Conservation (phyloP, 2,113 vertebrate genomes). For the Hippocampus mohnikei region DNA sequence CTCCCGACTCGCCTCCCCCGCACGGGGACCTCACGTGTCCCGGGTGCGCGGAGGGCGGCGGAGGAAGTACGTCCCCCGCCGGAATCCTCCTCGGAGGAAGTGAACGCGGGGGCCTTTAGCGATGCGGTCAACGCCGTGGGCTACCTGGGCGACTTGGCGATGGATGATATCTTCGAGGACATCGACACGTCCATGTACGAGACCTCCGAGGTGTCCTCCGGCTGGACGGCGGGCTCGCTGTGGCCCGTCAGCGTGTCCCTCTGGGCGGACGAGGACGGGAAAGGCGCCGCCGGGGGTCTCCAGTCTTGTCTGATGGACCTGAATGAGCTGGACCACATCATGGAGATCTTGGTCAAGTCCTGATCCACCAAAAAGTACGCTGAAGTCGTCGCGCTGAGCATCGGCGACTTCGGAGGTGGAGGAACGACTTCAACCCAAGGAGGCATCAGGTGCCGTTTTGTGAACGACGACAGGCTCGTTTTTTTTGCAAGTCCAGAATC, state of each 20-base stretch:
- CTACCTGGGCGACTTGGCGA: constrained; percentile 81
- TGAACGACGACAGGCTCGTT: background rate
- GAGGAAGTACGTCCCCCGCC: constrained; percentile 11
- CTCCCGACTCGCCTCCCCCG: constrained; percentile 38
- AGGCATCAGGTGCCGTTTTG: background rate
- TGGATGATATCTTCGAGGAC: constrained; percentile 86
- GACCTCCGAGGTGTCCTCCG: constrained; percentile 74
- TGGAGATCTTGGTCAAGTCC: constrained; percentile 84
- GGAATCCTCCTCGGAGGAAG: constrained; percentile 34
- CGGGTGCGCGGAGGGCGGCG: constrained; percentile 62
- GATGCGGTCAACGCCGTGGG: constrained; percentile 80
- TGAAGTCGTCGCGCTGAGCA: background rate
- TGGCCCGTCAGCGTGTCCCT: constrained; percentile 59
- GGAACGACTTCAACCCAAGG: background rate
- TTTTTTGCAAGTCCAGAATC: background rate
- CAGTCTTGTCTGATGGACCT: constrained; percentile 80
- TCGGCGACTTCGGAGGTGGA: background rate
- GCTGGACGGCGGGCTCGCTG: constrained; percentile 56
- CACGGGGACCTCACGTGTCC: constrained; percentile 68
- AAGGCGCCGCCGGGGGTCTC: constrained; percentile 69
- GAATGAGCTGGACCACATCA: constrained; percentile 85
- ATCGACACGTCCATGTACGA: constrained; percentile 88
- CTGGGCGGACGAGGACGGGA: constrained; percentile 71
- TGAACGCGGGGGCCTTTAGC: constrained; percentile 50
- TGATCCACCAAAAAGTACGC: constrained; percentile 21